A percentile compares a stretch with the other conserved stretches of the same genome.
Conservation (phyloP, 2,113 vertebrate species). For the Macrotis lagotis region DNA sequence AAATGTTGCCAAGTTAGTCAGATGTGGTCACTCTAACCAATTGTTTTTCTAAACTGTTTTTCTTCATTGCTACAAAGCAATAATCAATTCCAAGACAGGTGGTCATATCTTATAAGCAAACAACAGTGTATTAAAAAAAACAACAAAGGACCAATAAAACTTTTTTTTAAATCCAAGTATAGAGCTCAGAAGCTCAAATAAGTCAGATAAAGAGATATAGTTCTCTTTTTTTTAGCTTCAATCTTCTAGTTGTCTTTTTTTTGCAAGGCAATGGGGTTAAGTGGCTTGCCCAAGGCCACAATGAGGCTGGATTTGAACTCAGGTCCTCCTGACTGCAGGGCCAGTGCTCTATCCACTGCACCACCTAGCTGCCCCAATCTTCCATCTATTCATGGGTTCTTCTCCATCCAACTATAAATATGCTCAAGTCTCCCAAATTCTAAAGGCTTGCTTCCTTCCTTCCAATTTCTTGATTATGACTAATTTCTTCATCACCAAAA, state of each 20-base stretch:
- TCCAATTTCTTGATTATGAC: background rate
- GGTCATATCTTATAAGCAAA: background rate
- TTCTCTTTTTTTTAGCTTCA: background rate
- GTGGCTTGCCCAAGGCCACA: too few relatives aligned
- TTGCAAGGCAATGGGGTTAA: too few relatives aligned
- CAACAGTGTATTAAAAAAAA: background rate
- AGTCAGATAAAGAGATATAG: background rate
- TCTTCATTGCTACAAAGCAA: background rate
- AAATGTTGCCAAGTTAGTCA: background rate
- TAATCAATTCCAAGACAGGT: background rate
- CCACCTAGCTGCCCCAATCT: too few relatives aligned
- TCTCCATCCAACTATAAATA: background rate
- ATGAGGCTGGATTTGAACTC: too few relatives aligned
- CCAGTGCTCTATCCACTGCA: too few relatives aligned
- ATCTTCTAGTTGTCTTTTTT: too few relatives aligned
- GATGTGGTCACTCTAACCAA: background rate
- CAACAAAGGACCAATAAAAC: background rate
- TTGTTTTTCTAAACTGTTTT: background rate
- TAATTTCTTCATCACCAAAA: background rate
- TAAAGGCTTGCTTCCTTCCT: background rate
- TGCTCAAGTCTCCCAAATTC: background rate
- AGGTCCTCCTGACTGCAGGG: too few relatives aligned
- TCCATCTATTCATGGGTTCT: background rate
- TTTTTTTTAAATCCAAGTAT: background rate
- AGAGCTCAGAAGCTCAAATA: background rate